phyloP scores from a whole-genome alignment of 1,140 invertebrate genomes.

The Ceratosolen fusciceps region DNA sequence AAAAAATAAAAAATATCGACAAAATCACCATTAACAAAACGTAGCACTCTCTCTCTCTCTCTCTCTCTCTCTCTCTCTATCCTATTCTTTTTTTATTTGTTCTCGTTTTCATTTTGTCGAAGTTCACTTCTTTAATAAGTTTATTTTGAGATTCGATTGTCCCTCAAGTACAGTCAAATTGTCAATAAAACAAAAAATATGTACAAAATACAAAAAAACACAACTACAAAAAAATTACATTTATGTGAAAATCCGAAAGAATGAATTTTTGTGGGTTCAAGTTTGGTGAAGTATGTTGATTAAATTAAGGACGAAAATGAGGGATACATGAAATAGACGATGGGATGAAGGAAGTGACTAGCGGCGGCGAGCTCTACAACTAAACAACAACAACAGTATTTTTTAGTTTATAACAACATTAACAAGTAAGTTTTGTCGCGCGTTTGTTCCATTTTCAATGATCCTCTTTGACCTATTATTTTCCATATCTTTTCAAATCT shows the following conservation, averaged over 20 bases:
- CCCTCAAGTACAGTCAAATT: constrained; percentile 50
- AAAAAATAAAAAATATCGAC: constrained; percentile 44
- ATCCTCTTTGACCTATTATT: constrained; percentile 45
- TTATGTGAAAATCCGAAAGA: constrained; percentile 41
- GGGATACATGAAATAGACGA: constrained; percentile 38
- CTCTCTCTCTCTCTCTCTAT: constrained; percentile 13
- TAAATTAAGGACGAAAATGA: constrained; percentile 15
- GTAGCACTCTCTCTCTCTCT: constrained; percentile 27
- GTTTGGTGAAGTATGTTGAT: constrained; percentile 23
- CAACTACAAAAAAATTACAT: constrained; percentile 16
- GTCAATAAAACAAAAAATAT: constrained; percentile 48
- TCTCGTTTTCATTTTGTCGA: constrained; percentile 47
- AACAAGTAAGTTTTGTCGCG: constrained; percentile 71
- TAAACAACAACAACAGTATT: constrained; percentile 74
- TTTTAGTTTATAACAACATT: constrained; percentile 73
- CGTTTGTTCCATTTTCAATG: constrained; percentile 54
- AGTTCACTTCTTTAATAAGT: constrained; percentile 38
- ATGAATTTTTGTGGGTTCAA: constrained; percentile 31
- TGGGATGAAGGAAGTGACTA: constrained; percentile 66
- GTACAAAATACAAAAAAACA: constrained; percentile 42
- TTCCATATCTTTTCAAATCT: constrained; percentile 43
- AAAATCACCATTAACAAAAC: constrained; percentile 35
- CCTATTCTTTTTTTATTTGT: not conserved
- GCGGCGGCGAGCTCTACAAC: constrained; percentile 72
- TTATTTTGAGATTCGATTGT: constrained; percentile 43